Evolutionary conservation across 2,888 invertebrate species (phyloP).

Genomic region (Uloborus plumipes): DNA sequence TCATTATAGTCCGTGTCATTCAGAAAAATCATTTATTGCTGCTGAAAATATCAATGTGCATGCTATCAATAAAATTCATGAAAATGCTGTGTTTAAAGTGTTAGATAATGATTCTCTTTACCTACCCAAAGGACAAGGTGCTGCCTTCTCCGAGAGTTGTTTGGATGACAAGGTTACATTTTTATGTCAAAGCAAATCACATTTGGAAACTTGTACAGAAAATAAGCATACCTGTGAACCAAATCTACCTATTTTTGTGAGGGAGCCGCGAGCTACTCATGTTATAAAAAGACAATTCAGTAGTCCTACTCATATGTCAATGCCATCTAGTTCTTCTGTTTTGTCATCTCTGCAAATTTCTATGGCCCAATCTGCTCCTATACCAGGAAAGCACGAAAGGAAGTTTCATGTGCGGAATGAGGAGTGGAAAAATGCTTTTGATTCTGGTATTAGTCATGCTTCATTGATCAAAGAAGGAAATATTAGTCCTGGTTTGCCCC

Average conservation of each 20-base stretch:
- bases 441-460: constrained; percentile 12
- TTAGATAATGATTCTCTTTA: constrained; percentile 45
- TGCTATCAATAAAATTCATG: constrained; percentile 47
- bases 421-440: constrained; percentile 51
- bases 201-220: constrained; percentile 23
- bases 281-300: constrained; percentile 62
- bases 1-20: constrained; percentile 53
- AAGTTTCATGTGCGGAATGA: constrained; percentile 45
- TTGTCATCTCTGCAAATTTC: constrained; percentile 51
- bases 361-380: constrained; percentile 58
- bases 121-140: constrained; percentile 44
- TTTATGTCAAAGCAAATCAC: constrained; percentile 33
- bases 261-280: constrained; percentile 36
- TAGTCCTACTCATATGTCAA: constrained; percentile 62
- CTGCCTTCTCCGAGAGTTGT: constrained; percentile 54
- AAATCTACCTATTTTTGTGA: constrained; percentile 15
- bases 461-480: constrained; percentile 48
- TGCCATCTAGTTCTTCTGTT: constrained; percentile 57
- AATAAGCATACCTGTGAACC: constrained; percentile 12
- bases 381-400: constrained; percentile 46
- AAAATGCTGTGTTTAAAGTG: constrained; percentile 31
- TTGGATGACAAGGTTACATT: constrained; percentile 49
- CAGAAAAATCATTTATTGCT: constrained; percentile 58
- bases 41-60: constrained; percentile 38
- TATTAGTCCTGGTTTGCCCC: constrained; percentile 45